phyloP scores from a whole-genome alignment of 2,113 vertebrate species.

The Sciurus niger region DNA sequence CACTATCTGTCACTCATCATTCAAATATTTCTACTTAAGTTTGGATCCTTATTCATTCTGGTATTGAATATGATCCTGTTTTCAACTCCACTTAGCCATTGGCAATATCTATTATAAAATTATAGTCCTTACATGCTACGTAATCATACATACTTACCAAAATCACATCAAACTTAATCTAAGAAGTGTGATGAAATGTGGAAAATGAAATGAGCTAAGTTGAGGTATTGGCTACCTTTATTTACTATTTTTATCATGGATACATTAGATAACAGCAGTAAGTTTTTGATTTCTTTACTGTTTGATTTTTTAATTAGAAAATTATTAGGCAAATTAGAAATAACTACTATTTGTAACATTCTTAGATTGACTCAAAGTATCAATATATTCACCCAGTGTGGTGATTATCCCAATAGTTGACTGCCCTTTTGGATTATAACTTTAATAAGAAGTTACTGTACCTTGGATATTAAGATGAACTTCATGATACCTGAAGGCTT shows the following conservation, averaged over 20 bases:
- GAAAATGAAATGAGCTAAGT: background rate
- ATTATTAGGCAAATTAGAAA: conserved; percentile 21
- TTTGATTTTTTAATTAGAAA: background rate
- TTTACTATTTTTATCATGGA: background rate
- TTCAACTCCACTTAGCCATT: background rate
- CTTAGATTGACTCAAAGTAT: conserved; percentile 30
- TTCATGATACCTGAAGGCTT: conserved; percentile 30
- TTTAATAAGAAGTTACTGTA: conserved; percentile 34
- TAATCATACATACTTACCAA: background rate
- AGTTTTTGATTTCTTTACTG: background rate
- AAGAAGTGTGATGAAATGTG: background rate
- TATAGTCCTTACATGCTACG: background rate
- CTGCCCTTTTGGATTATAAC: background rate
- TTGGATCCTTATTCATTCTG: background rate
- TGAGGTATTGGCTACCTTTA: background rate
- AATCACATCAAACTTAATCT: background rate
- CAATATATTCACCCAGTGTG: background rate
- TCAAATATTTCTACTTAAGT: conserved; percentile 29
- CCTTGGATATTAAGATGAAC: conserved; percentile 51
- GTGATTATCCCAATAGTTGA: conserved; percentile 11
- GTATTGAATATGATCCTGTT: background rate
- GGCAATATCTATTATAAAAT: conserved; percentile 28
- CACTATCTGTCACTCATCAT: background rate
- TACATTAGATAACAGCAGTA: background rate
- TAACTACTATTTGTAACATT: background rate